Evolutionary conservation across 2,797 vertebrate species (phyloP), one percentile per base, ranked within the genome.

Genomic region (Heteromormyrus szaboi): DNA sequence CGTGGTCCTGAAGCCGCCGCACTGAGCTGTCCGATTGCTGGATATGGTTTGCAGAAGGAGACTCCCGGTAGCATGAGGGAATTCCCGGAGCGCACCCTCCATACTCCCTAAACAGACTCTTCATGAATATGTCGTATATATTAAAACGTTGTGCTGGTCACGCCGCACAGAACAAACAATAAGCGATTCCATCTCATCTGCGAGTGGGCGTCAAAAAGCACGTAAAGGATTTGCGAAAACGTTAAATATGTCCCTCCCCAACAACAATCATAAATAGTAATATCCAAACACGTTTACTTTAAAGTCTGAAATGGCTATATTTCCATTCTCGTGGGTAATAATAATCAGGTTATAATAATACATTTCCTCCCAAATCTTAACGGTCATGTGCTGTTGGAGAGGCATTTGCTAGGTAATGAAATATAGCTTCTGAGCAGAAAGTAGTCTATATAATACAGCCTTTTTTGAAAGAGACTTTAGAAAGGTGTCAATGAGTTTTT

Each of bases 391-490:
- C 7, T n/a, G n/a, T 46, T n/a, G 79, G 46, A 48, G 44, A 48
- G 11, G 48, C 4, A 7, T 86, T 56, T 12, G 25, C 33, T 86
- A 29, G 17, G 33, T 92, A 91, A 90, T 88, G 90, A 91, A 91
- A 87, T 88, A 87, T 90, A 88, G 90, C 89, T 90, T 89, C 89
- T 65, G 90, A 91, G 90, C 90, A 90, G 89, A 53, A 56, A 37
- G 25, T 50, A 17, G 2, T 54, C 48, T 29, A 46, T 84, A 9
- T 48, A 11, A 19, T 25, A 14, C 79, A 50, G 19, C 2, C 44
- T 83, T 83, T 83, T 83, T 83, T 48, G 2, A 48, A 12, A n/a
- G 6, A 46, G 9, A n/a, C 5, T 19, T 22, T 37, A 72, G 37
- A 48, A 83, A 19, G 17, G 79, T 84, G 44, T 51, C 48, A 17